Evolutionary conservation across 2,113 vertebrate genomes (phyloP), one percentile per base, ranked within the genome.

Genomic region (Calyptomena viridis): DNA sequence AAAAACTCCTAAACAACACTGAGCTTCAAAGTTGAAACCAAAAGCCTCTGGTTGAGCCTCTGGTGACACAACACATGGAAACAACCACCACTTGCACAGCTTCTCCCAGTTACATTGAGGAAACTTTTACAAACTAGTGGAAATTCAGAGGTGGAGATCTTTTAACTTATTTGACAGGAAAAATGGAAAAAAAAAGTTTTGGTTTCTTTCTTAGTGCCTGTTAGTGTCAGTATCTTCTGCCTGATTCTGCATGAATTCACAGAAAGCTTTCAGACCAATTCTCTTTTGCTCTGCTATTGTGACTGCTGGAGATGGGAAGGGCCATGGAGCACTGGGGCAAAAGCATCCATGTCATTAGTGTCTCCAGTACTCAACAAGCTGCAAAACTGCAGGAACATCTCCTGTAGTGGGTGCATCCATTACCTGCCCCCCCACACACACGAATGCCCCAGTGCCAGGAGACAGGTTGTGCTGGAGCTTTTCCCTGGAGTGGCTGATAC

Each of bases 401-500:
- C 68, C 39, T 42, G 8, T 6, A 21, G 21, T 2, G 1, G 40
- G 27, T 88, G 8, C 37, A 85, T n/a, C 31, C 24, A 19, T 24
- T 27, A 8, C 68, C 46, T 63, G 66, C 35, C n/a, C n/a, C 24
- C 18, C 11, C 25, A 40, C 22, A 35, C 3, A 58, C 11, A 13
- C 0, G 0, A 55, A n/a, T 8, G 23, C 47, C 47, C 58, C 1
- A 1, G 24, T n/a, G 47, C 14, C 14, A 49, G 71, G 37, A 75
- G 14, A 20, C 11, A 9, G 24, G 24, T 62, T 50, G 7, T 7
- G 3, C 74, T 62, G 78, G 46, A 64, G 42, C 3, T 82, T 82
- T 44, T 82, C 28, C 22, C 58, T n/a, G 0, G 0, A 9, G 21
- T 88, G 50, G 17, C 39, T 7, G 2, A 13, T 39, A 40, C 0